Conservation (phyloP, 2,797 vertebrate genomes). For the Coregonus ussuriensis region DNA sequence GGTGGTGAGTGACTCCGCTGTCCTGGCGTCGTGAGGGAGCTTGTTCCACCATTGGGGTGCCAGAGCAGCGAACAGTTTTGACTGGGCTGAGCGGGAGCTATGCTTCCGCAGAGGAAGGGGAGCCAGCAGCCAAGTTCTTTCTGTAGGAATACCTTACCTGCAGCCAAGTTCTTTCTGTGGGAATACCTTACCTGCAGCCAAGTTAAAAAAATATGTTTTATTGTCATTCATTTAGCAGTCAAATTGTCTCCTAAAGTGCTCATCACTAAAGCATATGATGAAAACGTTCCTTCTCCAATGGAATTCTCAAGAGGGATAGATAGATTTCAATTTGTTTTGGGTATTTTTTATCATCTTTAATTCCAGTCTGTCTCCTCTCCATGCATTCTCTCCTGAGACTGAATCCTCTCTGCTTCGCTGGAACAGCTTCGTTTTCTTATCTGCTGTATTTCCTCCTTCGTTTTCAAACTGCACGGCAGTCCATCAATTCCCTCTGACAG, state of each 20-base stretch:
- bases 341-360: slow-evolving; percentile 3
- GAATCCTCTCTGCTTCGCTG: slow-evolving; percentile 44
- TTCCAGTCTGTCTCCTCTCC: slow-evolving; percentile 41
- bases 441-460: slow-evolving; percentile 38
- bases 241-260: background rate
- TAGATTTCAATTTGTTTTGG: background rate
- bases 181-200: too few relatives aligned
- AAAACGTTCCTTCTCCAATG: background rate
- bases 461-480: slow-evolving; percentile 45
- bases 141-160: too few relatives aligned
- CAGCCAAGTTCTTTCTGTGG: too few relatives aligned
- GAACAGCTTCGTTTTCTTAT: slow-evolving; percentile 52
- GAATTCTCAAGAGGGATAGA: background rate
- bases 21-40: too few relatives aligned
- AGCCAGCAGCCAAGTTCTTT: too few relatives aligned
- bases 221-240: background rate
- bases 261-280: too few relatives aligned
- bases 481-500: slow-evolving; percentile 54
- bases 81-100: too few relatives aligned
- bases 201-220: too few relatives aligned
- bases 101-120: too few relatives aligned
- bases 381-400: slow-evolving; percentile 40
- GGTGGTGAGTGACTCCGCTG: too few relatives aligned
- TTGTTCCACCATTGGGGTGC: too few relatives aligned
- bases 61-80: too few relatives aligned